These are phyloP conservation scores for Sylvia atricapilla DNA, from an alignment of 2,113 vertebrate species.

Conservation along the genomic window DNA sequence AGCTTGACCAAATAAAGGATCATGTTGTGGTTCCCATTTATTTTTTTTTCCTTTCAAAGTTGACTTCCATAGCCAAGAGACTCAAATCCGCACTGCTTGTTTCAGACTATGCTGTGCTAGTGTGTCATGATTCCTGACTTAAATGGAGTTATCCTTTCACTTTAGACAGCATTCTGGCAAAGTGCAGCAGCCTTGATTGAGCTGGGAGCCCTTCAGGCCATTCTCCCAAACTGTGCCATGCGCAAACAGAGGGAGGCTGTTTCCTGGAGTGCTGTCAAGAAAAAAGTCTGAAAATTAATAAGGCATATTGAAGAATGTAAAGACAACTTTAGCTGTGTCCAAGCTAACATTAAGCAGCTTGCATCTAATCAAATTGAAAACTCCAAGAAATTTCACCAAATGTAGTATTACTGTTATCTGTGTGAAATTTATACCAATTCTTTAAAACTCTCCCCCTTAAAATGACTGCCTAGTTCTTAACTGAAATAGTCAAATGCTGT, in stretches of 20 bases:
- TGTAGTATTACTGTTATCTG: background rate
- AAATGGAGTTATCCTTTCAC: background rate
- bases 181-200: background rate
- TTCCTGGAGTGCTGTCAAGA: background rate
- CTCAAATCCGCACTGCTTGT: background rate
- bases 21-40: background rate
- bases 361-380: background rate
- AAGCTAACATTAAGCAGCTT: background rate
- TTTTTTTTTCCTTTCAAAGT: background rate
- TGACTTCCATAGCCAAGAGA: background rate
- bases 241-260: background rate
- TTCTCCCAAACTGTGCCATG: background rate
- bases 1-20: background rate
- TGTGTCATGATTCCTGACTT: background rate
- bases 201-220: background rate
- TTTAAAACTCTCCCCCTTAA: background rate
- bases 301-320: background rate
- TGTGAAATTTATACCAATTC: background rate
- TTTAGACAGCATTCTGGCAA: background rate
- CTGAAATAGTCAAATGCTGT: background rate
- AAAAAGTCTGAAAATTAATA: background rate
- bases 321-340: background rate
- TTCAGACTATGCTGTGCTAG: background rate
- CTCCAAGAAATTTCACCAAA: background rate
- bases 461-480: background rate